Conservation (phyloP, 1,140 invertebrate genomes). For the Zaprionus inermis region DNA sequence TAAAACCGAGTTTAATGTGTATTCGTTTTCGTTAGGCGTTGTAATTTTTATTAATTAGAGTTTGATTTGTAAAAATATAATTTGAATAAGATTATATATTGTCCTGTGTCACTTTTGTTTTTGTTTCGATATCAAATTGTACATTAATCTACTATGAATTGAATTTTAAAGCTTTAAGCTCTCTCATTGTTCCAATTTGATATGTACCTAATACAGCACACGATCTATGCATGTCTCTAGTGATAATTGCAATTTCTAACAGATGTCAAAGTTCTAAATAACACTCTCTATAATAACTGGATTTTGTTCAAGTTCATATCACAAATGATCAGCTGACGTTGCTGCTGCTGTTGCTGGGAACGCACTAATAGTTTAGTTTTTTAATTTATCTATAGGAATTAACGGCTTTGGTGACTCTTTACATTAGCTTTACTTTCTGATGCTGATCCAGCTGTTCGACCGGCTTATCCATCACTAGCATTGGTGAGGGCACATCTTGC, state of each 20-base stretch:
- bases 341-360: slow-evolving; percentile 18
- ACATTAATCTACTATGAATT: slow-evolving; percentile 28
- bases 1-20: slow-evolving; percentile 31
- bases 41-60: slow-evolving; percentile 70
- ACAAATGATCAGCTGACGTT: slow-evolving; percentile 54
- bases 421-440: slow-evolving; percentile 66
- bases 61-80: slow-evolving; percentile 62
- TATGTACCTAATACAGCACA: slow-evolving; percentile 60
- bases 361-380: slow-evolving; percentile 39
- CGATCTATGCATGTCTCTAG: slow-evolving; percentile 35
- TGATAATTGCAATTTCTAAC: slow-evolving; percentile 42
- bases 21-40: slow-evolving; percentile 68
- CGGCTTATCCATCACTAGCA: slow-evolving; percentile 43
- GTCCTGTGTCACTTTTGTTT: slow-evolving; percentile 59
- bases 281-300: slow-evolving; percentile 30
- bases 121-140: slow-evolving; percentile 10
- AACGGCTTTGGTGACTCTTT: slow-evolving; percentile 3
- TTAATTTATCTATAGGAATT: slow-evolving; percentile 15
- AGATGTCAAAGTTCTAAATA: slow-evolving; percentile 27
- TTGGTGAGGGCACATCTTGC: not conserved
- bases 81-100: slow-evolving; percentile 64
- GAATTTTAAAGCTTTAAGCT: slow-evolving; percentile 44
- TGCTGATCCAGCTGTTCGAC: slow-evolving; percentile 40
- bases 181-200: slow-evolving; percentile 54
- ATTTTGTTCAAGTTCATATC: slow-evolving; percentile 61